phyloP scores from a whole-genome alignment of 2,113 vertebrate species.

The Phaethornis superciliosus region DNA sequence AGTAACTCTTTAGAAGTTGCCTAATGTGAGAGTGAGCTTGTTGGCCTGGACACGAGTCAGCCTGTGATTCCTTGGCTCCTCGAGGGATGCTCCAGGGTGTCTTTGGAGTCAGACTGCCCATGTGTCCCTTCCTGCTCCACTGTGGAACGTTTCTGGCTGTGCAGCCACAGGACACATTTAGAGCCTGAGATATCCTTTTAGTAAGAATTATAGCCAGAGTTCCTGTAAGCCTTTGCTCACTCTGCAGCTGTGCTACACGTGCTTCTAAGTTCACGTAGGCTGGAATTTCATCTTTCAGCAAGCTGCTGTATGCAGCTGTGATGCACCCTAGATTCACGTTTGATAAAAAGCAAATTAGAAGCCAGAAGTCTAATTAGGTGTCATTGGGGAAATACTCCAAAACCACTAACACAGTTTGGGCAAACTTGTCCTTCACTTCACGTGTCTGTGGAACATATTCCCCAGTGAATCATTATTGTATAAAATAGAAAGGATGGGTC shows the following conservation, averaged over 20 bases:
- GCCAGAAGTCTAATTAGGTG: background rate
- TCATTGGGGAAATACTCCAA: background rate
- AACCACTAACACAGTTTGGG: background rate
- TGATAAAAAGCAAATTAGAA: background rate
- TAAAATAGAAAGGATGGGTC: fast-evolving
- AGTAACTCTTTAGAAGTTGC: background rate
- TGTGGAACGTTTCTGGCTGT: background rate
- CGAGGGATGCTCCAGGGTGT: background rate
- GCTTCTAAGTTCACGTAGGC: background rate
- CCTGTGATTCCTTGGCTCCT: background rate
- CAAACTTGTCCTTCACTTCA: background rate
- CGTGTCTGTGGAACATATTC: fast-evolving
- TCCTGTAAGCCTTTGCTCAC: background rate
- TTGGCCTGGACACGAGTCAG: background rate
- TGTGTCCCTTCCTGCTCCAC: background rate
- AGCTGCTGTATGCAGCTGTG: background rate
- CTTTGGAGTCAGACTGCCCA: background rate
- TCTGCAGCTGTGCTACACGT: background rate
- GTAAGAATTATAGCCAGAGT: background rate
- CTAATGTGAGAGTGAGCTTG: background rate
- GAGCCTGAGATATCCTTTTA: background rate
- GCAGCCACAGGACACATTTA: fast-evolving
- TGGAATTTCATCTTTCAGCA: background rate
- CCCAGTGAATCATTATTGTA: fast-evolving
- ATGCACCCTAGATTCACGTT: background rate